Conservation (phyloP, 92 coral and sea anemone species). For the Siderastrea siderea region DNA sequence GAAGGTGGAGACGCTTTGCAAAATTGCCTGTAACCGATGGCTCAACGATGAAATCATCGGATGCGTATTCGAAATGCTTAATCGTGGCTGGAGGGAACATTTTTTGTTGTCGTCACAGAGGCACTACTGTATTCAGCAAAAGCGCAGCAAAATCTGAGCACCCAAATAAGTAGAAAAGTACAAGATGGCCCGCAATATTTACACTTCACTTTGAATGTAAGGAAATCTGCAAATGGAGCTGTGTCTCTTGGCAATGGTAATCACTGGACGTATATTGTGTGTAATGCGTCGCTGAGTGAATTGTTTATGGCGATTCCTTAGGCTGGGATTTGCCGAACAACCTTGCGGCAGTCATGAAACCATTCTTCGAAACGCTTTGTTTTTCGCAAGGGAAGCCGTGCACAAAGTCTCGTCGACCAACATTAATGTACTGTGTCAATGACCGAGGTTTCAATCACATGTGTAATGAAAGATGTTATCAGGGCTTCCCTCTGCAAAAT, state of each 20-base stretch:
- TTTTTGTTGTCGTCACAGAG: conserved; percentile 17
- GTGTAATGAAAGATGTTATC: conserved; percentile 32
- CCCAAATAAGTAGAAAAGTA: conserved; percentile 1
- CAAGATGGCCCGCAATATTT: conserved; percentile 1
- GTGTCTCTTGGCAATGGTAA: conserved; percentile 48
- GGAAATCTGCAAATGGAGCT: conserved; percentile 22
- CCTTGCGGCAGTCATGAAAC: conserved; percentile 40
- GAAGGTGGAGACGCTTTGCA: background rate
- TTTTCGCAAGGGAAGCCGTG: conserved; percentile 30
- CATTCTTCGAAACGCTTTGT: conserved; percentile 18
- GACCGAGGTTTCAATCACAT: conserved; percentile 4
- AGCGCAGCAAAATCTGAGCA: conserved; percentile 1
- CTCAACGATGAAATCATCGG: conserved; percentile 6
- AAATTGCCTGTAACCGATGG: conserved; percentile 7
- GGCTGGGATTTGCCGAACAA: conserved; percentile 52
- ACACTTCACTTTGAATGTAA: conserved; percentile 45
- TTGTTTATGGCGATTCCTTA: conserved; percentile 53
- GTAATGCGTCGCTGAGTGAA: conserved; percentile 24
- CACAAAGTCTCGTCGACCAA: conserved; percentile 52
- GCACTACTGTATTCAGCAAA: background rate
- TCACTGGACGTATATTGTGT: conserved; percentile 60
- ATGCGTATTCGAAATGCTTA: background rate
- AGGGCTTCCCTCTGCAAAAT: conserved; percentile 45
- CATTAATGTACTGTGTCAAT: conserved; percentile 27
- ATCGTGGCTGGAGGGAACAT: background rate